phyloP scores from a whole-genome alignment of 2,797 vertebrate genomes.

The Gymnocypris eckloni region DNA sequence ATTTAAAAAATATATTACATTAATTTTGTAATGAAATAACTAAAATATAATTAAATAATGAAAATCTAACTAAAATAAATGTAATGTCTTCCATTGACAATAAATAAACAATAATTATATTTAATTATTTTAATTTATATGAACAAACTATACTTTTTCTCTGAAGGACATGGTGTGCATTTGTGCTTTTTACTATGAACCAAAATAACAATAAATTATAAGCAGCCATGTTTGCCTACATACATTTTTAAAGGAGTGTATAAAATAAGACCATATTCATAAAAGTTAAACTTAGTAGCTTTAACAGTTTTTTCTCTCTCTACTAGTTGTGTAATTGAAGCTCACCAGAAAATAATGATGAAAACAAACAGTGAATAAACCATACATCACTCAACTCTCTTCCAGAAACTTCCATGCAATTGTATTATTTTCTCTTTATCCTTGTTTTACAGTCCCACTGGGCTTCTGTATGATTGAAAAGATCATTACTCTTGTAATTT shows the following conservation, averaged over 20 bases:
- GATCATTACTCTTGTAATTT: neutral
- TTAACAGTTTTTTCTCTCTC: neutral
- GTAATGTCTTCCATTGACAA: neutral
- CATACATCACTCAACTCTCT: neutral
- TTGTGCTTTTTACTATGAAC: neutral
- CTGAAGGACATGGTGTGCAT: neutral
- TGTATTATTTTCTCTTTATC: neutral
- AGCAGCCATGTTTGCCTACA: neutral
- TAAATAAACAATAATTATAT: neutral
- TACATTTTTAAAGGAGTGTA: neutral
- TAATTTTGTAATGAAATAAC: neutral
- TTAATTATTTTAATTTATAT: neutral
- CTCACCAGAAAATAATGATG: neutral
- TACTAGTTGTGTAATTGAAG: too few species aligned
- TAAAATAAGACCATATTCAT: neutral
- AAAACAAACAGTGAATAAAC: neutral
- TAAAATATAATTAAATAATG: neutral
- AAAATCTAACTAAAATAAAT: neutral
- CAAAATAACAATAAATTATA: neutral
- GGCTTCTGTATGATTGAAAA: neutral
- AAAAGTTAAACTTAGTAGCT: neutral
- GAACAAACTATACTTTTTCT: neutral
- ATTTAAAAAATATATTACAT: neutral
- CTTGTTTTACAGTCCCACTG: neutral
- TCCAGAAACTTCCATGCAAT: neutral